Conservation (phyloP, 2,113 vertebrate species). For the Castor canadensis region DNA sequence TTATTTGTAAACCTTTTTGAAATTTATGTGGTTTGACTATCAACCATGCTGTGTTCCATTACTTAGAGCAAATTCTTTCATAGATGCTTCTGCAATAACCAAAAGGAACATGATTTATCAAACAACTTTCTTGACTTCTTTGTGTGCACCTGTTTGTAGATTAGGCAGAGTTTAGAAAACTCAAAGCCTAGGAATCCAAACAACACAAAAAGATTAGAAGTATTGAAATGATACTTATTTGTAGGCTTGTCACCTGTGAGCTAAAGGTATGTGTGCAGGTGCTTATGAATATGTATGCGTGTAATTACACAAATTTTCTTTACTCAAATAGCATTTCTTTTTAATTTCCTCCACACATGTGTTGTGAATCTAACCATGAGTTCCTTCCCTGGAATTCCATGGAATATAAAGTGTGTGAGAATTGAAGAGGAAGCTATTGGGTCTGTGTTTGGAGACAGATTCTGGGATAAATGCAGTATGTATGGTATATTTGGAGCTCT, state of each 20-base stretch:
- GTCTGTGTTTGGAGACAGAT: background rate
- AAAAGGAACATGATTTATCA: background rate
- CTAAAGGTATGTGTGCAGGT: background rate
- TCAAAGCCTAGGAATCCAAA: background rate
- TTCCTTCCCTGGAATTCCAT: background rate
- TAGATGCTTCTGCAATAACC: background rate
- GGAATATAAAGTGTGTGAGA: background rate
- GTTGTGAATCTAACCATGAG: background rate
- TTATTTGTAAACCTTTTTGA: conserved; percentile 19
- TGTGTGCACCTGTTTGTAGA: background rate
- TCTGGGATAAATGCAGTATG: background rate
- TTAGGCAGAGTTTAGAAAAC: background rate
- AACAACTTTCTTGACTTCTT: background rate
- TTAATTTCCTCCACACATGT: background rate
- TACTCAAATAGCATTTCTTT: background rate
- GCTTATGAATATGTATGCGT: background rate
- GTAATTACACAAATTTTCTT: background rate
- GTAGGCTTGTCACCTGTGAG: background rate
- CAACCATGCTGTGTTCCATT: background rate
- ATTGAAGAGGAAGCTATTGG: background rate
- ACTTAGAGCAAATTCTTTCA: background rate
- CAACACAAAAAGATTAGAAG: background rate
- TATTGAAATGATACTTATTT: background rate
- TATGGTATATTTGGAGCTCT: background rate
- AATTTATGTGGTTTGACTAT: background rate